Conservation (phyloP, 2,888 invertebrate genomes). For the Bhutanitis thaidina region DNA sequence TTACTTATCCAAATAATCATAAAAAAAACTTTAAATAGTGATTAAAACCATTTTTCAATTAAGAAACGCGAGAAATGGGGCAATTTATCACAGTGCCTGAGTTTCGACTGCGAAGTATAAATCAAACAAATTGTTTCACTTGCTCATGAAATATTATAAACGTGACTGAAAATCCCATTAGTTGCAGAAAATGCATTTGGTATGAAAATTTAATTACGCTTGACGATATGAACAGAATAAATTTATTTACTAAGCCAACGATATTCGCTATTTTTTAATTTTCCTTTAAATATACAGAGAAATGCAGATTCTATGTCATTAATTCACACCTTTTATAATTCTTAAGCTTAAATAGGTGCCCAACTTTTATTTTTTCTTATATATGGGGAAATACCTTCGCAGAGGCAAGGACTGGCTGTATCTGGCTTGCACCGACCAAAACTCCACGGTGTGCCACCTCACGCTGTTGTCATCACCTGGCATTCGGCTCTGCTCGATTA, state of each 20-base stretch:
- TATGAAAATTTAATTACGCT: constrained; percentile 20
- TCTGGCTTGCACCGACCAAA: too few species aligned
- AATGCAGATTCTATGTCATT: neutral
- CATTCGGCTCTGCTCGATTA: too few species aligned
- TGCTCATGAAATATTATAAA: constrained; percentile 19
- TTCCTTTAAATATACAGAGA: constrained; percentile 12
- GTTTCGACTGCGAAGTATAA: constrained; percentile 15
- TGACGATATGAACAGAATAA: constrained; percentile 18
- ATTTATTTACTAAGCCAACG: constrained; percentile 16
- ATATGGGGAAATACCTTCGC: too few species aligned
- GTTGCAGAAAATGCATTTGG: constrained; percentile 21
- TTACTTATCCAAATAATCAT: too few species aligned
- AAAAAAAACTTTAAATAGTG: too few species aligned
- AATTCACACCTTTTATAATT: neutral
- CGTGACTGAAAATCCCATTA: constrained; percentile 21
- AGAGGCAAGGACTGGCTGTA: too few species aligned
- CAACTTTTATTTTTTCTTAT: too few species aligned
- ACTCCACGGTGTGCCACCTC: too few species aligned
- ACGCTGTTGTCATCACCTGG: too few species aligned
- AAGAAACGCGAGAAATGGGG: neutral
- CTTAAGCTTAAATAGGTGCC: too few species aligned
- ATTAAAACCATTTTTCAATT: neutral
- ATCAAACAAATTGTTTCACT: constrained; percentile 20
- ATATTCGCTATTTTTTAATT: constrained; percentile 4
- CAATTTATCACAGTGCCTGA: constrained; percentile 8